A percentile compares a stretch with the other conserved stretches of the same genome.
Evolutionary conservation across 1,140 invertebrate species (phyloP).

Genomic region (Drosophila novamexicana): DNA sequence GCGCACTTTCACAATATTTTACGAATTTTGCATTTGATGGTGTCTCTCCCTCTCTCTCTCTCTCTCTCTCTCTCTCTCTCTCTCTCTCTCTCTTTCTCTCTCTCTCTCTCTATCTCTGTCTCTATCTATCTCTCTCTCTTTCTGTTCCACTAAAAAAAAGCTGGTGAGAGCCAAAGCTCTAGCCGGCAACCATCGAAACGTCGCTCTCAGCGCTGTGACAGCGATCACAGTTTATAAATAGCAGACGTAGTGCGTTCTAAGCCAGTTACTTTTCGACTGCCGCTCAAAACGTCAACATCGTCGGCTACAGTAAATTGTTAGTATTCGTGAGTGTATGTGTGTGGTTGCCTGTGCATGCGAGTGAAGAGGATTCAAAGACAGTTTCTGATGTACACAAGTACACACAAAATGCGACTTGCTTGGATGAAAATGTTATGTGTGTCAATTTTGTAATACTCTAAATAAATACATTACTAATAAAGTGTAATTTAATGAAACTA

Average conservation of each 20-base stretch:
- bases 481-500: conserved; percentile 50
- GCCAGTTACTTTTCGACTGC: conserved; percentile 64
- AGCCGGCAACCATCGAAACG: conserved; percentile 9
- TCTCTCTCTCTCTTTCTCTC: not conserved
- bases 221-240: conserved; percentile 69
- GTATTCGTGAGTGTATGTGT: conserved; percentile 42
- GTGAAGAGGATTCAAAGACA: conserved; percentile 46
- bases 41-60: not conserved
- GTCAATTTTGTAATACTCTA: conserved; percentile 52
- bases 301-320: conserved; percentile 38
- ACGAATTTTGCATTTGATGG: conserved; percentile 50
- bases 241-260: conserved; percentile 54
- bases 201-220: conserved; percentile 6
- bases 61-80: no score
- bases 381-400: conserved; percentile 5
- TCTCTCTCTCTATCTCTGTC: not conserved
- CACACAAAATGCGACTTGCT: conserved; percentile 34
- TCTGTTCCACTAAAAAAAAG: not conserved
- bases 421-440: conserved; percentile 57
- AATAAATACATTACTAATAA: conserved; percentile 18
- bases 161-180: conserved; percentile 24
- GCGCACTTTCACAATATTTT: conserved; percentile 65
- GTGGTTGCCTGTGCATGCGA: conserved; percentile 9
- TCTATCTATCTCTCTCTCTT: no score
- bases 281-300: conserved; percentile 54